Evolutionary conservation across 2,797 vertebrate species (phyloP), one percentile per base, ranked within the genome.

Genomic region (Glyptemys insculpta): DNA sequence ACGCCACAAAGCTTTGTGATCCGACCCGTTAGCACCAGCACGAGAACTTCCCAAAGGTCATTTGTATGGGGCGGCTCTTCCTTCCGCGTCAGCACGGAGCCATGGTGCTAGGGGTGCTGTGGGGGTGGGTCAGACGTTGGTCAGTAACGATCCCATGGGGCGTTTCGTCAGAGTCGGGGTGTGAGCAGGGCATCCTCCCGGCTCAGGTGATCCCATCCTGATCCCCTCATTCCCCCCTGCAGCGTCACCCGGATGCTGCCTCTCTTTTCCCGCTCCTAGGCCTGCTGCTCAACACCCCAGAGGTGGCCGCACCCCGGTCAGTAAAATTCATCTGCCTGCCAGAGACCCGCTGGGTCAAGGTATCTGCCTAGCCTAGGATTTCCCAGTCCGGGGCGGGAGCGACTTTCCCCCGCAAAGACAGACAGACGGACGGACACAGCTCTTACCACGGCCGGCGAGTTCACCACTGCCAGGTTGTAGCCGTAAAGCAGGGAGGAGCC

Each of bases 401-500:
- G n/a, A 54, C 1, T 1, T 85, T 65, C 80, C 50, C 37, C 37
- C 83, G 1, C 50, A 14, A 88, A 76, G 81, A 53, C 41, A 86
- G 37, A 54, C 4, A 0, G 80, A 53, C 50, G 47, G 4, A 47
- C 16, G 31, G 12, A 3, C 29, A 31, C 2, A 0, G 37, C 47
- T 97, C 98, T 98, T 97, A 99, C 99, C 98, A 96, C 93, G 2
- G 99, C 97, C 0, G 99, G 99, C 0, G 99, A 99, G 97, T 99
- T 99, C 96, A 99, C 99, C 52, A 99, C 99, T 0, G 99, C 99
- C 95, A 99, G 95, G 91, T 99, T 99, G 98, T 98, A 99, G 92
- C 99, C 99, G 52, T 99, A 99, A 65, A 99, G 98, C 98, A 99
- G 98, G 80, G 99, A 99, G 94, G 99, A 99, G 88, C 99, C 99